These are phyloP conservation scores for Epinephelus coioides DNA, from an alignment of 2,797 vertebrate species.

Conservation along the genomic window DNA sequence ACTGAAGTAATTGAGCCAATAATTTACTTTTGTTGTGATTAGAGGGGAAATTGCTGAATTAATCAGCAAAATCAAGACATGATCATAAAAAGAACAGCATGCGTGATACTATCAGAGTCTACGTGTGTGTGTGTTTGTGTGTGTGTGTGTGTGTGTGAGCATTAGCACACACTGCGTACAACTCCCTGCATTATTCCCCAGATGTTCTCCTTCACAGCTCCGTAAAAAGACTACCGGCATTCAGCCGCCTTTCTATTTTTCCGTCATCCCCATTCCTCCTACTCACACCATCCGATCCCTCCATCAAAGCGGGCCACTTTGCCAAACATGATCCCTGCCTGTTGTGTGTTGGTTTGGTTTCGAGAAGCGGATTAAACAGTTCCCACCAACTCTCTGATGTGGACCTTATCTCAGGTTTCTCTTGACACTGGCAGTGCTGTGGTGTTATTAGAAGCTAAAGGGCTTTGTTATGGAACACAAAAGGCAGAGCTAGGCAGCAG, in stretches of 20 bases:
- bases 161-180: slow-evolving; percentile 35
- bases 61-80: slow-evolving; percentile 8
- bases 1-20: slow-evolving; percentile 2
- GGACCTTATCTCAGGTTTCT: slow-evolving; percentile 84
- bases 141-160: slow-evolving; percentile 25
- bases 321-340: slow-evolving; percentile 82
- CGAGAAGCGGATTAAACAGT: slow-evolving; percentile 82
- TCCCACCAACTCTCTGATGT: slow-evolving; percentile 83
- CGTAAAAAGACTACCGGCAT: slow-evolving; percentile 56
- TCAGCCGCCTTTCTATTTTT: slow-evolving; percentile 54
- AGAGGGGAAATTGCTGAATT: slow-evolving; percentile 2
- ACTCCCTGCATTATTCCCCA: slow-evolving; percentile 66
- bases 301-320: slow-evolving; percentile 82
- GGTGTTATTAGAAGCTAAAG: slow-evolving; percentile 83
- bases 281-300: slow-evolving; percentile 77
- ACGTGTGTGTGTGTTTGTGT: background rate
- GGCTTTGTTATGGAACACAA: slow-evolving; percentile 85
- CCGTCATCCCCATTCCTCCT: slow-evolving; percentile 55
- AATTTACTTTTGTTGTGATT: slow-evolving; percentile 7
- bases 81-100: slow-evolving; percentile 11
- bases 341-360: slow-evolving; percentile 83
- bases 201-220: slow-evolving; percentile 74
- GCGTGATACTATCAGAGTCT: slow-evolving; percentile 2
- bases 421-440: slow-evolving; percentile 71
- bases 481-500: slow-evolving; percentile 79